Conservation (phyloP, 2,888 invertebrate species). For the Metalampra italica region DNA sequence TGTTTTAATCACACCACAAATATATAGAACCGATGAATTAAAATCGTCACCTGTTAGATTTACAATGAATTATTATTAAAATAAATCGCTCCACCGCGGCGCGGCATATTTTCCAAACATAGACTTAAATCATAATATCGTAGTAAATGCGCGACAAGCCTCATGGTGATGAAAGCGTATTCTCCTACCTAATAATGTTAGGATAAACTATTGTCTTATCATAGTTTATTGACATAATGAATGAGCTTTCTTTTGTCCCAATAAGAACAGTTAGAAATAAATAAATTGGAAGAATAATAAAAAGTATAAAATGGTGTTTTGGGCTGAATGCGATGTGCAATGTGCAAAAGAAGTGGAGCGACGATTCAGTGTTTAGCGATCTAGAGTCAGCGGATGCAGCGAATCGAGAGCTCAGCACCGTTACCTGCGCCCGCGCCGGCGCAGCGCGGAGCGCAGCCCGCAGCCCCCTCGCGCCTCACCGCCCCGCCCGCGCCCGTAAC, state of each 20-base stretch:
- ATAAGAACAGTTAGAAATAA: constrained; percentile 37
- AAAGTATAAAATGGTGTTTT: constrained; percentile 6
- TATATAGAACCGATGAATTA: constrained; percentile 7
- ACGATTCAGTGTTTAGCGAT: constrained; percentile 19
- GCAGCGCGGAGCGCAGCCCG: constrained; percentile 24
- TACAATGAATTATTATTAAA: constrained; percentile 47
- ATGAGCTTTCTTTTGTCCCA: constrained; percentile 34
- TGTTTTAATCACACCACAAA: constrained; percentile 25
- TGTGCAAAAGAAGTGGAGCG: constrained; percentile 7
- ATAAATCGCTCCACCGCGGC: constrained; percentile 33
- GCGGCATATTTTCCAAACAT: constrained; percentile 50
- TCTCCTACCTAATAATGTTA: constrained; percentile 6
- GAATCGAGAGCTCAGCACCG: constrained; percentile 67
- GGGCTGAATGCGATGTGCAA: constrained; percentile 3
- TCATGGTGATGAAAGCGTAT: constrained; percentile 57
- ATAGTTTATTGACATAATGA: constrained; percentile 20
- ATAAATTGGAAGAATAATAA: constrained; percentile 29
- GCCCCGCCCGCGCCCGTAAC: constrained; percentile 33
- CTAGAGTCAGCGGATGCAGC: constrained; percentile 42
- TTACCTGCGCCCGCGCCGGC: constrained; percentile 47
- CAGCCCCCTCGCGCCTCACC: constrained; percentile 28
- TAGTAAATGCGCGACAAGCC: constrained; percentile 73
- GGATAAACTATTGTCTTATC: constrained; percentile 13
- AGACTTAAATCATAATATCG: constrained; percentile 50
- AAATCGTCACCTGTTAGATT: constrained; percentile 23